Evolutionary conservation across 2,113 vertebrate species (phyloP).

Genomic region (Phylloscopus trochiloides): DNA sequence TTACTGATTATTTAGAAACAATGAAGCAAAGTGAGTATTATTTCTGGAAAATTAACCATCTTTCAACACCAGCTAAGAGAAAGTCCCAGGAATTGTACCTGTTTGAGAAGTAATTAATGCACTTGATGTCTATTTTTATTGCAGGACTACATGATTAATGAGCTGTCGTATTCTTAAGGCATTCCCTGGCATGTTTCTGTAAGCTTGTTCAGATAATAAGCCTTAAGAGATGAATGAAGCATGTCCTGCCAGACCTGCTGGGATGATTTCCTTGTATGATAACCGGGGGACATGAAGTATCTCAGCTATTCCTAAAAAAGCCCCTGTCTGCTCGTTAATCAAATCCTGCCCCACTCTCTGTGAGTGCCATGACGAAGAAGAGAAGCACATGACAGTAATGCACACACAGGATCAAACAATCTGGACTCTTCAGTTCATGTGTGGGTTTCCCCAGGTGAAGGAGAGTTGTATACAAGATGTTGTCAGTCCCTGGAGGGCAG

Average conservation of each 20-base stretch:
- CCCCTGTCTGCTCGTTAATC: not conserved
- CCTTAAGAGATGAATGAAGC: conserved; percentile 38
- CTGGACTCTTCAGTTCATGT: not conserved
- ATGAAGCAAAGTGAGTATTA: not conserved
- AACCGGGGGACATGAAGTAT: not conserved
- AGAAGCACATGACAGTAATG: not conserved
- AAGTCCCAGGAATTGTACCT: not conserved
- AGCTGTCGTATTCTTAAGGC: not conserved
- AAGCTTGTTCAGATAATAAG: conserved; percentile 18
- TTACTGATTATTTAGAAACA: not conserved
- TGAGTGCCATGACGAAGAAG: not conserved
- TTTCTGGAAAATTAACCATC: not conserved
- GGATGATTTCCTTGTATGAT: not conserved
- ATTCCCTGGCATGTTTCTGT: conserved; percentile 4
- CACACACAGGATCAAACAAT: not conserved
- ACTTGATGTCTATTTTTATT: conserved; percentile 8
- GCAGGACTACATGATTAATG: conserved; percentile 13
- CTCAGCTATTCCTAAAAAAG: not conserved
- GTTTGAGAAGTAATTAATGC: not conserved
- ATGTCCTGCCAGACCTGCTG: conserved; percentile 15
- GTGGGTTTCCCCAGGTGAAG: not conserved
- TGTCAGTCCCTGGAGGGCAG: not conserved
- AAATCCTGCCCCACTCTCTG: not conserved
- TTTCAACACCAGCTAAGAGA: not conserved
- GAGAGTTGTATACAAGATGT: fast-evolving